Conservation (phyloP, 2,113 vertebrate species). For the Tonatia bakeri region DNA sequence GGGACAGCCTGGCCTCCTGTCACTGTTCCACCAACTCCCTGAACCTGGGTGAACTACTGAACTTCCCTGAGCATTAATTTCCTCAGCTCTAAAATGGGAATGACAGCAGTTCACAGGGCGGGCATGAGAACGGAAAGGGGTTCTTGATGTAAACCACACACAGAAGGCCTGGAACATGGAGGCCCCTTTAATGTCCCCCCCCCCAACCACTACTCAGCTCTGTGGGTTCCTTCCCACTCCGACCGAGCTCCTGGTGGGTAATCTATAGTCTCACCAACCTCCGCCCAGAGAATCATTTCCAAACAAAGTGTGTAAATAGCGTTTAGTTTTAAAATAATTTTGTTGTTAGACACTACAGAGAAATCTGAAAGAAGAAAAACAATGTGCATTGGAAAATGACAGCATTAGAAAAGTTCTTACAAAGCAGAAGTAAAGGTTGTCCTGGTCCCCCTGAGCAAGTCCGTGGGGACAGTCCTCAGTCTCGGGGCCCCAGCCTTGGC, state of each 20-base stretch:
- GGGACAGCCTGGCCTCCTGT: not conserved
- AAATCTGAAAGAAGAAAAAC: not conserved
- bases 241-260: not conserved
- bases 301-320: not conserved
- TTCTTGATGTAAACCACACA: not conserved
- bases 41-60: not conserved
- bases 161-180: not conserved
- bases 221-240: not conserved
- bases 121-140: not conserved
- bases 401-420: not conserved
- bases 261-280: not conserved
- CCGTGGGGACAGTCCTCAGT: not conserved
- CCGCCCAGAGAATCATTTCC: not conserved
- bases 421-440: not conserved
- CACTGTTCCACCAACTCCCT: not conserved
- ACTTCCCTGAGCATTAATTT: not conserved
- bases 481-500: not conserved
- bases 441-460: not conserved
- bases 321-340: not conserved
- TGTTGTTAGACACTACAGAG: not conserved
- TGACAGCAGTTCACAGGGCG: not conserved
- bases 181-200: not conserved
- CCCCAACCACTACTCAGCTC: fast-evolving
- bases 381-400: not conserved
- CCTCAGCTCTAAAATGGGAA: not conserved